Base-by-base conservation (phyloP, 2,797 vertebrate genomes). In the Labeo calbasu region DNA sequence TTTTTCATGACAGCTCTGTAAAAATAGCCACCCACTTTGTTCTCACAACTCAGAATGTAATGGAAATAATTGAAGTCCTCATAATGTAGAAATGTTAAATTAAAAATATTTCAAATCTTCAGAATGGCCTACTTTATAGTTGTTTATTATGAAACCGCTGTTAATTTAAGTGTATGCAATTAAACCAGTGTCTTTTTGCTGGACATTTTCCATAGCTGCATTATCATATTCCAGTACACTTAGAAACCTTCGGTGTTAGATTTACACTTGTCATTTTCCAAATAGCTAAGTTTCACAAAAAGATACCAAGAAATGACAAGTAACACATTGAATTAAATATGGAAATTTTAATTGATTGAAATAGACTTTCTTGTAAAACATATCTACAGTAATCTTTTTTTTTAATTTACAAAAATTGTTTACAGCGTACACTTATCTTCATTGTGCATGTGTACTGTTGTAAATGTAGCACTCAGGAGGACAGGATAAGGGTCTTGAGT, bases 401-500 rank as follows among this genome's bases (percentile, higher is more conserved):
- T 36, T 36, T 4, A 36, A 36, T 36, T 4, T 36, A 36, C 4
- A 36, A 36, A 36, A 36, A 36, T 36, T 36, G 32, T 36, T 36
- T 59, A 5, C 57, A 25, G n/a, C 2, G n/a, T 2, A 2, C n/a
- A 2, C 23, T 36, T 0, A 5, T 66, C 9, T 40, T 17, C 6
- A 11, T 14, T 40, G 63, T 48, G 25, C 9, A 2, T 10, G 23
- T 61, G 63, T 21, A 8, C 0, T 25, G 10, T 68, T 85, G 68
- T 63, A 17, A 48, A 28, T 50, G 43, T n/a, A 0, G 8, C 0
- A 12, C 32, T 65, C 9, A 32, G 40, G 28, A 68, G 72, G 77
- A 77, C 72, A 40, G 70, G 71, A 28, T 53, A 68, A 79, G 63
- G 81, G 78, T 88, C 87, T 85, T 17, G 79, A 78, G 84, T 84